These are phyloP conservation scores for Varroa destructor DNA, from an alignment of 1,140 invertebrate species.

Conservation along the genomic window DNA sequence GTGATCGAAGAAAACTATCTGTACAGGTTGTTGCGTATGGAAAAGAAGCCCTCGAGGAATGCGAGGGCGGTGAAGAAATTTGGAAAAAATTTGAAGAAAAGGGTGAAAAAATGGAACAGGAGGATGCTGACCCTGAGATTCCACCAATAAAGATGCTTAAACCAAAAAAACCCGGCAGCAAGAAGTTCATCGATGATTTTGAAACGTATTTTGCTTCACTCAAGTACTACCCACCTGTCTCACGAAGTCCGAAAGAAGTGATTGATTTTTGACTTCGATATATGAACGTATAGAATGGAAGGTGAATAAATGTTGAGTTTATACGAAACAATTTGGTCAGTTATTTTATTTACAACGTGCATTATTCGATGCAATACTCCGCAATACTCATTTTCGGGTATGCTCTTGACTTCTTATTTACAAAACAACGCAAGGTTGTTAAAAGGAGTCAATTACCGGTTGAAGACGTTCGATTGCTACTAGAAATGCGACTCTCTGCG, in stretches of 20 bases:
- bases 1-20: background rate
- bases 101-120: background rate
- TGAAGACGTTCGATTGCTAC: no score
- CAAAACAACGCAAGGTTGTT: no score
- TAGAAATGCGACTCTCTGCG: no score
- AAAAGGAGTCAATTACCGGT: no score
- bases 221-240: background rate
- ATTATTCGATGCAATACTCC: no score
- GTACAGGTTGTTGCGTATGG: conserved; percentile 10
- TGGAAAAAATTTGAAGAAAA: background rate
- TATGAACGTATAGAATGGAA: no score
- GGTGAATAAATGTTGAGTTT: no score
- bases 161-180: background rate
- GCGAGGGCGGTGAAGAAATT: conserved; percentile 5
- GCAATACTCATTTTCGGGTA: no score
- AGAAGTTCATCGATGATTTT: conserved; percentile 12
- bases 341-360: no score
- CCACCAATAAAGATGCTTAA: conserved; percentile 1
- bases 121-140: background rate
- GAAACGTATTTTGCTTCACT: background rate
- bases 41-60: background rate
- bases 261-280: background rate
- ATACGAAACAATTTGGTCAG: no score
- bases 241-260: background rate
- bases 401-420: no score